Conservation (phyloP, 2,113 vertebrate genomes). For the Sander vitreus region DNA sequence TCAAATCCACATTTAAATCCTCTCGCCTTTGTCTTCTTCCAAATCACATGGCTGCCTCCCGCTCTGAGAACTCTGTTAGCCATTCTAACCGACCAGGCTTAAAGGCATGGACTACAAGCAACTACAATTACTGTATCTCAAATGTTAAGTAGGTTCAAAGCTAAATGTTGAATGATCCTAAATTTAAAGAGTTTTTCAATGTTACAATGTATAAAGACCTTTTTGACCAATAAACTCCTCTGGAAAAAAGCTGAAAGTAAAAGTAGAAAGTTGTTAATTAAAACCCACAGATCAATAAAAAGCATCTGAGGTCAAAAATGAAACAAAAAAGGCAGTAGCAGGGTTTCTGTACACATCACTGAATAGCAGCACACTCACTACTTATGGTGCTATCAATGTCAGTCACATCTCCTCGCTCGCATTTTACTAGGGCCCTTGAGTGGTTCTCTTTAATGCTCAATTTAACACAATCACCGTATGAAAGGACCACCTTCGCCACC, state of each 20-base stretch:
- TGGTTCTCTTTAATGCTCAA: constrained; percentile 78
- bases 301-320: constrained; percentile 38
- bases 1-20: constrained; percentile 68
- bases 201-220: constrained; percentile 25
- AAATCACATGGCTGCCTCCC: constrained; percentile 57
- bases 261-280: constrained; percentile 34
- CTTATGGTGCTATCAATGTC: constrained; percentile 66
- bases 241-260: constrained; percentile 27
- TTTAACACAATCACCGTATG: constrained; percentile 77
- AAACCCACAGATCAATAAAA: constrained; percentile 47
- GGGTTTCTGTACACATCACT: constrained; percentile 42
- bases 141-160: constrained; percentile 28
- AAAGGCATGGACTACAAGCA: constrained; percentile 5
- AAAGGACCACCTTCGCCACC: constrained; percentile 68
- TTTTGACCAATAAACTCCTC: constrained; percentile 14
- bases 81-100: neutral
- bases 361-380: constrained; percentile 27
- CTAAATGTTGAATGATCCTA: constrained; percentile 20
- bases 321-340: constrained; percentile 15
- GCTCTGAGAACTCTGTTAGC: constrained; percentile 45
- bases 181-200: constrained; percentile 17
- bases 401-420: constrained; percentile 64
- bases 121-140: constrained; percentile 14
- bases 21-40: constrained; percentile 53
- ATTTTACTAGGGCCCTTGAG: constrained; percentile 70